phyloP scores from a whole-genome alignment of 2,797 vertebrate species.

The Poecile montanus region DNA sequence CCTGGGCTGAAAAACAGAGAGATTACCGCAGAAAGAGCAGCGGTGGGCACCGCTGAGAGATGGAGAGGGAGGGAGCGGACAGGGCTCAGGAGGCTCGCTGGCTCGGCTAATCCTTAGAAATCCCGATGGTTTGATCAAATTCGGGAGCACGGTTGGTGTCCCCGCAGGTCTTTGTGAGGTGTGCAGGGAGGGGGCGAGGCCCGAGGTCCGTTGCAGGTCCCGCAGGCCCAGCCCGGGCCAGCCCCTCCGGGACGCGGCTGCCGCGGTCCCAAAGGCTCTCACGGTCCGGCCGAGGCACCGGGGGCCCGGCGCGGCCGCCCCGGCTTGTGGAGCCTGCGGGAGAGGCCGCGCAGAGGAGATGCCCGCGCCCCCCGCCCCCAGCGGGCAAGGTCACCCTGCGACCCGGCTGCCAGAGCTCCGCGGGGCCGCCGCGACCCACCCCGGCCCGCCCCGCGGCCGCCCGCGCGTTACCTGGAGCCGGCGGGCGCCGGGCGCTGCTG shows the following conservation, averaged over 20 bases:
- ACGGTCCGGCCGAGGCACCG: neutral
- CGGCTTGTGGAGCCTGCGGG: neutral
- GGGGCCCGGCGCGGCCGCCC: too few species aligned
- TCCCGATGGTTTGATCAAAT: accelerated
- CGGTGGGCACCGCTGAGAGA: neutral
- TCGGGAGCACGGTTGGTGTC: neutral
- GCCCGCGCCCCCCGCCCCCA: neutral
- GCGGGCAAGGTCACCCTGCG: neutral
- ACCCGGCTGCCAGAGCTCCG: neutral
- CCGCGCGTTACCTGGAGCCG: neutral
- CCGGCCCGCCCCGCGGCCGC: neutral
- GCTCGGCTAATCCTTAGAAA: neutral
- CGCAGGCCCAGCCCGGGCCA: neutral
- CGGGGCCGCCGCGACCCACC: too few species aligned
- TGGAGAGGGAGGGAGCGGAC: neutral
- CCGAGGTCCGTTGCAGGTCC: neutral
- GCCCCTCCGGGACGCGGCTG: neutral
- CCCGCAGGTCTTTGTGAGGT: neutral
- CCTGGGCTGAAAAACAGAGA: accelerated
- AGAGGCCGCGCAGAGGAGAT: neutral
- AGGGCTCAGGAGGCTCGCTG: neutral
- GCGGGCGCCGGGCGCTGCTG: neutral
- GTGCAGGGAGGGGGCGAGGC: neutral
- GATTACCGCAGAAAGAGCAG: neutral
- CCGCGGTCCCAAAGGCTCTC: neutral